Percentiles rank a stretch among this genome's conserved stretches.
Evolutionary conservation across 2,888 invertebrate genomes (phyloP).

Genomic region (Amblyteles armatorius): DNA sequence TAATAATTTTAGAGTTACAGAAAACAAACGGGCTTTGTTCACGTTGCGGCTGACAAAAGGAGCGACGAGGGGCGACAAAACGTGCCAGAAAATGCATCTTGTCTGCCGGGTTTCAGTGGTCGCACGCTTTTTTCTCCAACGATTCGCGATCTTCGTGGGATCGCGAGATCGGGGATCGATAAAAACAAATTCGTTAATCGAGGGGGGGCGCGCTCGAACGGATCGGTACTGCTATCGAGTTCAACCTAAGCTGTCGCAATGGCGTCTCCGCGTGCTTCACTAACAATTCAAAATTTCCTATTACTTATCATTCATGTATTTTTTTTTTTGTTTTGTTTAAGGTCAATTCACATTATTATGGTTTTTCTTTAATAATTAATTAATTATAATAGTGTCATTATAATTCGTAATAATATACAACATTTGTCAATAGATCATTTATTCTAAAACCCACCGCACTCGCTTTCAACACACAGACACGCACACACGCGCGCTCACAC

Average conservation of each 20-base stretch:
- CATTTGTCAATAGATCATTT: constrained; percentile 85
- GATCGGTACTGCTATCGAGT: constrained; percentile 70
- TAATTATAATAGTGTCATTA: constrained; percentile 85
- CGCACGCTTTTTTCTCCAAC: constrained; percentile 53
- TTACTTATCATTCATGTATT: constrained; percentile 81
- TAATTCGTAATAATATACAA: constrained; percentile 85
- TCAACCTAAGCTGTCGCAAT: constrained; percentile 72
- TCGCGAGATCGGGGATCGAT: constrained; percentile 1
- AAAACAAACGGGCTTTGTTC: constrained; percentile 50
- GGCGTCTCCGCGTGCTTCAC: constrained; percentile 77
- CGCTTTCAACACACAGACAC: constrained; percentile 57
- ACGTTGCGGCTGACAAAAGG: constrained; percentile 32
- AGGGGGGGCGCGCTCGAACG: constrained; percentile 22
- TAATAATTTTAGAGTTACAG: constrained; percentile 47
- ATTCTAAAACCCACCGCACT: constrained; percentile 82
- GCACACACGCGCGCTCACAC: constrained; percentile 23
- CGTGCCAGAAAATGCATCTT: constrained; percentile 8
- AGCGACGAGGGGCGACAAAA: not conserved
- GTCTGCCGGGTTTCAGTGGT: constrained; percentile 23
- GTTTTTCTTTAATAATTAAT: constrained; percentile 81
- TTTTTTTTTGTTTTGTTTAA: constrained; percentile 73
- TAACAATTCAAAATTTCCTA: constrained; percentile 84
- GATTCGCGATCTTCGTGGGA: constrained; percentile 16
- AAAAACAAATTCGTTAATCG: constrained; percentile 20
- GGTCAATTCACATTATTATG: constrained; percentile 84